Base-by-base conservation (phyloP, 2,113 vertebrate species). In the Leptocoma aspasia region DNA sequence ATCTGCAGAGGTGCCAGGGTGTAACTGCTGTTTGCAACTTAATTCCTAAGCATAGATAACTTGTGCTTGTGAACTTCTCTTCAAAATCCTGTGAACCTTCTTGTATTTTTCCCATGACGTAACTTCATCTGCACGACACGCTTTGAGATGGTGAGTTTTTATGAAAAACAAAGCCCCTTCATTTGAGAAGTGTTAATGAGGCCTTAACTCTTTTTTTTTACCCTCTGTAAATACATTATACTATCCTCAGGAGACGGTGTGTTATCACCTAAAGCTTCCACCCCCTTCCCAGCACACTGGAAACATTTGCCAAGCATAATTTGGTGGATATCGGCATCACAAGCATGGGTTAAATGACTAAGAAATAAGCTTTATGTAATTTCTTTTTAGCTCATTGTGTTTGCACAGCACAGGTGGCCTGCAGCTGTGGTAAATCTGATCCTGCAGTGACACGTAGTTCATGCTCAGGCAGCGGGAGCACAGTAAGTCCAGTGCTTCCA, bases 351-450 rank as follows among this genome's bases (percentile, higher is more conserved):
- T 94, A 89, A 86, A 90, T 35, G 53, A 28, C 53, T 64, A 61
- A 85, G 61, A 71, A 94, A 69, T 27, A 41, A 79, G 13, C 28
- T 91, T 69, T 37, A 3, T 64, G 9, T 71, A 39, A 59, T 79
- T 93, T 84, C 52, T 79, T 90, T 92, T 59, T 33, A 53, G 63
- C 49, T 92, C 19, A 31, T 49, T 68, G 59, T 73, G 37, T 33
- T 37, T 57, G 54, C 76, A 57, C 12, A 57, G 91, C 83, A 77
- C 93, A 96, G 86, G 86, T 95, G 93, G 93, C 82, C 76, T 82
- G 71, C 93, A 96, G 86, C 87, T 95, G 94, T 76, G 54, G 71
- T 86, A 89, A 96, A 95, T 69, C 76, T 77, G 68, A 89, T 94
- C 60, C 81, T 86, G 39, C 66, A 56, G 64, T 1, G 45, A 59